A percentile compares a stretch with the other conserved stretches of the same genome.
Conservation (phyloP, 2,888 invertebrate genomes). For the Halictus quadricinctus region DNA sequence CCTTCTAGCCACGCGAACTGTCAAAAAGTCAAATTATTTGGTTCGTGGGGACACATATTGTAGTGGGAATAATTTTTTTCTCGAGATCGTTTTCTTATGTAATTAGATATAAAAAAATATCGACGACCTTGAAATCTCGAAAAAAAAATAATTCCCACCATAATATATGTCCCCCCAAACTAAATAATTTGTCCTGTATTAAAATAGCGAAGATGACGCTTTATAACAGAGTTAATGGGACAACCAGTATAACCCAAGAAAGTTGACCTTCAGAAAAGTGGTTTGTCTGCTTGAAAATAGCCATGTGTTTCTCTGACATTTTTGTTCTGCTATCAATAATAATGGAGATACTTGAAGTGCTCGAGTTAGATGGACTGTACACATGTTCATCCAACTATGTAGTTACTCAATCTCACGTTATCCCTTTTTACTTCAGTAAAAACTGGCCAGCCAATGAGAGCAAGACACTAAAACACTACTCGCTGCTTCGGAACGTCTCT, state of each 20-base stretch:
- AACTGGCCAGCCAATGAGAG: neutral
- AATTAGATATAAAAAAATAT: too few species aligned
- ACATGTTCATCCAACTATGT: neutral
- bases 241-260: neutral
- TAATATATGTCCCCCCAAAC: too few species aligned
- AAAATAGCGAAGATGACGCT: neutral
- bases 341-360: neutral
- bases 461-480: neutral
- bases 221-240: too few species aligned
- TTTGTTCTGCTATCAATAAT: neutral
- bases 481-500: neutral
- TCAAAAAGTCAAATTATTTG: too few species aligned
- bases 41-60: too few species aligned
- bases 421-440: neutral
- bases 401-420: slow-evolving; percentile 1
- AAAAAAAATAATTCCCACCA: neutral
- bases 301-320: neutral
- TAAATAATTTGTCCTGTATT: too few species aligned
- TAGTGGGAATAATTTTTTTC: too few species aligned
- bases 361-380: neutral
- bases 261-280: neutral
- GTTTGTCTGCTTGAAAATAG: neutral
- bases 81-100: too few species aligned
- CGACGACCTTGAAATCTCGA: too few species aligned
- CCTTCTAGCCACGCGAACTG: too few species aligned